Conservation (phyloP, 2,113 vertebrate genomes). For the Nyctereutes procyonoides region DNA sequence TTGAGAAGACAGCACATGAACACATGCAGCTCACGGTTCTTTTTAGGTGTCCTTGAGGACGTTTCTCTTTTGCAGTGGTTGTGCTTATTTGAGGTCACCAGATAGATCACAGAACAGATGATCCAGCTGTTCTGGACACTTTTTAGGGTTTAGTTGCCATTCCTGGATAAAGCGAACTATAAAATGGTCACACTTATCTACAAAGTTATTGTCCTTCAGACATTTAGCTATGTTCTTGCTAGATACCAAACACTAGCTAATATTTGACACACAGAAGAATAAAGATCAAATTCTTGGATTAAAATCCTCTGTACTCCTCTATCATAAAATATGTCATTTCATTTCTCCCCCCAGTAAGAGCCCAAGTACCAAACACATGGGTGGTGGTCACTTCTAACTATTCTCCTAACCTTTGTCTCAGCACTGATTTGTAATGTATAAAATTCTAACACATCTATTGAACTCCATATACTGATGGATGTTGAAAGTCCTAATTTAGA, state of each 20-base stretch:
- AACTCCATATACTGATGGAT: background rate
- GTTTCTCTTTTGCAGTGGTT: background rate
- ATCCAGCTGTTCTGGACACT: background rate
- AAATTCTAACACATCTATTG: background rate
- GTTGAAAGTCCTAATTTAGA: background rate
- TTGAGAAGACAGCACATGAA: background rate
- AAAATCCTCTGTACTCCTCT: background rate
- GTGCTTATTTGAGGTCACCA: background rate
- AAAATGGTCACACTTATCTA: background rate
- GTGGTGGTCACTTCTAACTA: background rate
- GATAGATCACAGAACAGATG: background rate
- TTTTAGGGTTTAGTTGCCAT: background rate
- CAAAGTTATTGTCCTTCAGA: background rate
- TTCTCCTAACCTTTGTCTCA: background rate
- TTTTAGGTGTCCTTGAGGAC: accelerated
- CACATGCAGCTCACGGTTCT: background rate
- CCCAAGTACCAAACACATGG: too few relatives aligned
- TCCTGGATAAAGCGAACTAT: background rate
- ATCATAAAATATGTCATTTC: background rate
- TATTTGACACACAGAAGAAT: background rate
- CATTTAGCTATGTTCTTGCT: background rate
- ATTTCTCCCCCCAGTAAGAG: background rate
- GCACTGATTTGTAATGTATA: background rate
- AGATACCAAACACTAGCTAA: background rate
- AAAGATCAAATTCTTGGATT: background rate